Percentiles rank a stretch among this genome's conserved stretches.
Conservation (phyloP, 2,113 vertebrate species). For the Tachysurus vachellii region DNA sequence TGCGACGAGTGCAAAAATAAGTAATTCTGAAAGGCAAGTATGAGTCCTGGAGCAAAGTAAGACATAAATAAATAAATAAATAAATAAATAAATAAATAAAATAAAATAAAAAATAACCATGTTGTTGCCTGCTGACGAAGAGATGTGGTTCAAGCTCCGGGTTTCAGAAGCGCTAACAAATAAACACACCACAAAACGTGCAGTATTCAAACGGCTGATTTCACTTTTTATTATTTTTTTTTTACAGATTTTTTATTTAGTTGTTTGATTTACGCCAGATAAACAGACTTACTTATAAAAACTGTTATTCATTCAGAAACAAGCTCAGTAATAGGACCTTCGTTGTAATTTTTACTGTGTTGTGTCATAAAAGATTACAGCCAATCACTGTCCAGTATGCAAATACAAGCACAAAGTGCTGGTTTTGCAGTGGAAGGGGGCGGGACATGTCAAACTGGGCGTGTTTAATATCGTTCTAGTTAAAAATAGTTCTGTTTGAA, state of each 20-base stretch:
- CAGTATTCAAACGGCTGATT: neutral
- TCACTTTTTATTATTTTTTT: neutral
- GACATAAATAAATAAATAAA: conserved; percentile 6
- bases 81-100: no score
- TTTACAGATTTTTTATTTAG: neutral
- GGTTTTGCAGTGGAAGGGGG: neutral
- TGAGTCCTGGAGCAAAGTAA: conserved; percentile 60
- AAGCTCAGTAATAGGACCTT: neutral
- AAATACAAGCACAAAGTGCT: neutral
- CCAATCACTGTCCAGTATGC: neutral
- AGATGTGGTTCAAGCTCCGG: conserved; percentile 48
- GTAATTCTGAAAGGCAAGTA: neutral
- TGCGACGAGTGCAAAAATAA: neutral
- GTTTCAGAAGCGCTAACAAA: conserved; percentile 39
- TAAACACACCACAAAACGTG: conserved; percentile 24
- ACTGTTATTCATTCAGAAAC: neutral
- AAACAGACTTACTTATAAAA: neutral
- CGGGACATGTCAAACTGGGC: neutral
- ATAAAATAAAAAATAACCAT: conserved; percentile 56
- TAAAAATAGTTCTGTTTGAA: neutral
- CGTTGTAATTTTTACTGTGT: neutral
- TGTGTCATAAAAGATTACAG: neutral
- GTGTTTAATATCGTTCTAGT: neutral
- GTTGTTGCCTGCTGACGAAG: conserved; percentile 65
- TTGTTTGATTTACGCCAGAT: neutral